These are phyloP conservation scores for Atta texana DNA, from an alignment of 1,140 invertebrate species.

Conservation along the genomic window DNA sequence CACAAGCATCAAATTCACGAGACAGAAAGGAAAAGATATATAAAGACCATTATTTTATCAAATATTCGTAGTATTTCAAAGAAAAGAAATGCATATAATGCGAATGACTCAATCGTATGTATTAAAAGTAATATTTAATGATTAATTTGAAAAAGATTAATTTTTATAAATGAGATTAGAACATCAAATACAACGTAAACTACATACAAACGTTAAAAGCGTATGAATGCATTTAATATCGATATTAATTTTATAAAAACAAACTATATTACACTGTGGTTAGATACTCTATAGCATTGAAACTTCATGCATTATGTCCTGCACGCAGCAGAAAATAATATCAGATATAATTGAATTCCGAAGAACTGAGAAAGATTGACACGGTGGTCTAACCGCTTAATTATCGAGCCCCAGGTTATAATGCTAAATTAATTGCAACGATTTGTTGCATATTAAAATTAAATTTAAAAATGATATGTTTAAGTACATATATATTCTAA, in stretches of 20 bases:
- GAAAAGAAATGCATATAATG: too few species aligned
- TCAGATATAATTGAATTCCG: slow-evolving; percentile 22
- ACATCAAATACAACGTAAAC: background rate
- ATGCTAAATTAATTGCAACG: slow-evolving; percentile 6
- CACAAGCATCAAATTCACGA: too few species aligned
- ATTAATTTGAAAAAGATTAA: background rate
- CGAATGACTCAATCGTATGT: too few species aligned
- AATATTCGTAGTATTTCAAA: too few species aligned
- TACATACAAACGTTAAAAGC: background rate
- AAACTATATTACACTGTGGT: slow-evolving; percentile 6
- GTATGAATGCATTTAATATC: background rate
- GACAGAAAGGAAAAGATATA: too few species aligned
- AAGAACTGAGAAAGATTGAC: slow-evolving; percentile 16
- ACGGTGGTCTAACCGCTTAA: slow-evolving; percentile 6
- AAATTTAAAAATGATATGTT: slow-evolving; percentile 3
- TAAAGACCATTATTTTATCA: too few species aligned
- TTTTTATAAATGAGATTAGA: slow-evolving; percentile 14
- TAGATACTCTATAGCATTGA: background rate
- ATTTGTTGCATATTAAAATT: background rate
- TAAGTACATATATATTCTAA: background rate
- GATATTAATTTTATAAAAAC: slow-evolving; percentile 10
- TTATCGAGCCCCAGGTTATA: background rate
- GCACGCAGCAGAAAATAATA: slow-evolving; percentile 40
- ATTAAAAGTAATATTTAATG: background rate
- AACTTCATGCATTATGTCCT: slow-evolving; percentile 24